Evolutionary conservation across 2,888 invertebrate genomes (phyloP).

Genomic region (Resseliella maxima): DNA sequence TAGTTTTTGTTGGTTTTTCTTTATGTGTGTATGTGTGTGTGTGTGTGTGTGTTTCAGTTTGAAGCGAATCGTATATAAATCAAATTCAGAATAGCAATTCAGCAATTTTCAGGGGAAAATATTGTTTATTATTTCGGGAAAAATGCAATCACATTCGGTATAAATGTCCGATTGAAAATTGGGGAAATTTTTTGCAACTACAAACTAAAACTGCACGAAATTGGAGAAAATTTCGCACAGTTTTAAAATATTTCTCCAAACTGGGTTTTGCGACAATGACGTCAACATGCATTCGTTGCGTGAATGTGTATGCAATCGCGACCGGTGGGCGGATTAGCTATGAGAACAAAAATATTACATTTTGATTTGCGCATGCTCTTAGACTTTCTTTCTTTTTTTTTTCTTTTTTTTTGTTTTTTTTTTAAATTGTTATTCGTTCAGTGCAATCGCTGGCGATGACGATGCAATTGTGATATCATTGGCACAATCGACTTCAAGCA

Average conservation of each 20-base stretch:
- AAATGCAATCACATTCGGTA: too few relatives aligned
- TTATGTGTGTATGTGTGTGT: too few relatives aligned
- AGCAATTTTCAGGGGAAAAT: too few relatives aligned
- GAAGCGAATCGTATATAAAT: too few relatives aligned
- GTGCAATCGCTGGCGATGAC: conserved; percentile 26
- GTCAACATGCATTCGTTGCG: not conserved
- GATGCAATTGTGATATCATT: conserved; percentile 42
- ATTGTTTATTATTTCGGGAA: too few relatives aligned
- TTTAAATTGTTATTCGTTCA: conserved; percentile 55
- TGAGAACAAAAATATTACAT: not conserved
- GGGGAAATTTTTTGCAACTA: not conserved
- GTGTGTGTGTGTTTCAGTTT: too few relatives aligned
- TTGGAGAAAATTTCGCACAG: conserved; percentile 41
- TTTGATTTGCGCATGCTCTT: conserved; percentile 5
- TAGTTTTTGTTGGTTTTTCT: too few relatives aligned
- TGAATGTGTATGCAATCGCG: not conserved
- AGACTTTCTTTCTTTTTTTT: not conserved
- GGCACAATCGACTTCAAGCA: conserved; percentile 21
- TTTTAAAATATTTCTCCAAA: not conserved
- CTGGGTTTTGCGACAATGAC: not conserved
- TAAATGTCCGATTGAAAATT: too few relatives aligned
- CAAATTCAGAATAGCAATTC: too few relatives aligned
- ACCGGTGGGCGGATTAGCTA: conserved; percentile 48
- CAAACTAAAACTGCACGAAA: not conserved
- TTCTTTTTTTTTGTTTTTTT: too few relatives aligned